These are phyloP conservation scores for Neosilurus hyrtlii DNA, from an alignment of 2,797 vertebrate species.

Conservation along the genomic window DNA sequence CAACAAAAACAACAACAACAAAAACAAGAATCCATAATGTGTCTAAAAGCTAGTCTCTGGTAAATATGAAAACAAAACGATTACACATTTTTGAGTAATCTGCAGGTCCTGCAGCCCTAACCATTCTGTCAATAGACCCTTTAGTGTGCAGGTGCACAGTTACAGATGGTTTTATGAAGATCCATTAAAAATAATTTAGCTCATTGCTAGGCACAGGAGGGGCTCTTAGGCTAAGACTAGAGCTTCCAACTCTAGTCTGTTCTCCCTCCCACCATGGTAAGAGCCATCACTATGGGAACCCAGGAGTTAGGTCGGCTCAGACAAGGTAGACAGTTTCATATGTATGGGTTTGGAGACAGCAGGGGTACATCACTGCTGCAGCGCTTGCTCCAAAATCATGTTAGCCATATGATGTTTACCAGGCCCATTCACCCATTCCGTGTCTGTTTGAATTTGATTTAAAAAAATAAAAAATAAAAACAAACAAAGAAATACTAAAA, in stretches of 20 bases:
- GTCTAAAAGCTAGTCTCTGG: slow-evolving; percentile 58
- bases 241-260: slow-evolving; percentile 54
- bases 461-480: background rate
- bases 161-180: slow-evolving; percentile 84
- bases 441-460: background rate
- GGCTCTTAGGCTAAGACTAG: slow-evolving; percentile 66
- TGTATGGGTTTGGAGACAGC: slow-evolving; percentile 12
- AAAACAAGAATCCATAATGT: slow-evolving; percentile 24
- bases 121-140: slow-evolving; percentile 79
- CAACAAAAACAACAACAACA: slow-evolving; percentile 21
- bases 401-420: background rate
- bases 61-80: slow-evolving; percentile 72
- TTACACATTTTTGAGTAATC: slow-evolving; percentile 78
- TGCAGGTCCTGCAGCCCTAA: slow-evolving; percentile 74
- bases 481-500: background rate
- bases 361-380: slow-evolving; percentile 11
- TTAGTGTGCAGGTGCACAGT: slow-evolving; percentile 76
- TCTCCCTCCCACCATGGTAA: slow-evolving; percentile 24
- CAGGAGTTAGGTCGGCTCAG: slow-evolving; percentile 12
- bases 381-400: slow-evolving; percentile 16
- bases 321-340: slow-evolving; percentile 17
- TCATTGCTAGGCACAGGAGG: slow-evolving; percentile 75
- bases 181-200: slow-evolving; percentile 82
- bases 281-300: slow-evolving; percentile 54
- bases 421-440: background rate